These are phyloP conservation scores for Caranx ignobilis DNA, from an alignment of 2,113 vertebrate species.

Conservation along the genomic window DNA sequence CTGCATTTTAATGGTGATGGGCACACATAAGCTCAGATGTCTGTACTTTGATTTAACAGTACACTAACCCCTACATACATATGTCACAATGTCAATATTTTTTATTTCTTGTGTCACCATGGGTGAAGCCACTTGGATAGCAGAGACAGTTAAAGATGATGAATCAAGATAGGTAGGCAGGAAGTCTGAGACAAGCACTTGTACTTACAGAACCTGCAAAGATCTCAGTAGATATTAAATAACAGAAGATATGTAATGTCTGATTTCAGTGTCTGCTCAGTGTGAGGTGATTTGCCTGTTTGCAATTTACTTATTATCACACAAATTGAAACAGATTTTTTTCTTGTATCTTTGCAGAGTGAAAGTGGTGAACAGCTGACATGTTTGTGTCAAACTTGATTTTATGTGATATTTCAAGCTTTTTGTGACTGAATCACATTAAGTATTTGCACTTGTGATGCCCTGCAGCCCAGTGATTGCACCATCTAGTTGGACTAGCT, in stretches of 20 bases:
- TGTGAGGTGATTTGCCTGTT: neutral
- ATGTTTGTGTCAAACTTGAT: conserved; percentile 10
- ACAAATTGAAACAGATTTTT: neutral
- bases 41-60: neutral
- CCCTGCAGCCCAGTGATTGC: conserved; percentile 6
- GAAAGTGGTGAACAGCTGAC: conserved; percentile 8
- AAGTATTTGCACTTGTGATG: conserved; percentile 27
- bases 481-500: conserved; percentile 14
- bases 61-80: neutral
- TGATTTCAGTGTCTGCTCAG: neutral
- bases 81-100: neutral
- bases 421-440: conserved; percentile 11
- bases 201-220: neutral
- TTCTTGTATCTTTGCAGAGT: conserved; percentile 1
- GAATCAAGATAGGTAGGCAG: neutral
- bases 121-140: neutral
- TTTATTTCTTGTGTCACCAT: neutral
- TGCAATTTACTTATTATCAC: neutral
- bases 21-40: neutral
- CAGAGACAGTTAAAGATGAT: neutral
- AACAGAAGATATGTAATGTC: neutral
- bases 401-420: conserved; percentile 5
- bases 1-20: neutral
- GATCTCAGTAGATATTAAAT: neutral
- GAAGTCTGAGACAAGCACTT: neutral